phyloP scores from a whole-genome alignment of 2,888 invertebrate genomes.

The Synanthedon formicaeformis region DNA sequence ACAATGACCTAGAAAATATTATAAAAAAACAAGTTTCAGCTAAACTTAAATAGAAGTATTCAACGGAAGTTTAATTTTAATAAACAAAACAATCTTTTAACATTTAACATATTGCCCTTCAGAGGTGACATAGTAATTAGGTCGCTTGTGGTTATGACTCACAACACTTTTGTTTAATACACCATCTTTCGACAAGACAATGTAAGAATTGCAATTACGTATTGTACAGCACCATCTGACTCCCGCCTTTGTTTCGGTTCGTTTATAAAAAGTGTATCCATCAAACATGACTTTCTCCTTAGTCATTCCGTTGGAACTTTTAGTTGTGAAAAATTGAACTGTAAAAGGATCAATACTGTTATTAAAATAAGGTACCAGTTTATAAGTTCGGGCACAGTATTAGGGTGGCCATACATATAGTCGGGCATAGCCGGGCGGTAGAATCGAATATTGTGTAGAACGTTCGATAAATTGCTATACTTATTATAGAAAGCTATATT shows the following conservation, averaged over 20 bases:
- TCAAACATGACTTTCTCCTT: conserved; percentile 9
- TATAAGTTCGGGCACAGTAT: not conserved
- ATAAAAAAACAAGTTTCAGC: not conserved
- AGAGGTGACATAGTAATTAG: not conserved
- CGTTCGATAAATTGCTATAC: too few relatives aligned
- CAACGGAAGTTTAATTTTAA: not conserved
- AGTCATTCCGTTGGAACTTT: not conserved
- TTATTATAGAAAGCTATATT: too few relatives aligned
- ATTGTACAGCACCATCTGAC: not conserved
- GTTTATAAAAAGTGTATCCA: conserved; percentile 1
- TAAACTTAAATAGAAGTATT: not conserved
- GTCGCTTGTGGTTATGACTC: not conserved
- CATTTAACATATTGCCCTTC: not conserved
- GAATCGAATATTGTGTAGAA: too few relatives aligned
- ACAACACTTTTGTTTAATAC: not conserved
- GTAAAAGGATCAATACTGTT: not conserved
- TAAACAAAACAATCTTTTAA: not conserved
- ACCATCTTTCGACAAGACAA: not conserved
- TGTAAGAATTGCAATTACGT: not conserved
- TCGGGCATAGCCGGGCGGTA: too few relatives aligned
- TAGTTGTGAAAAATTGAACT: not conserved
- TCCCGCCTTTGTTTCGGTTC: not conserved
- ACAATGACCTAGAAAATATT: not conserved
- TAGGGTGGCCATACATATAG: not conserved
- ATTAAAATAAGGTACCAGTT: not conserved